These are phyloP conservation scores for Butorides virescens DNA, from an alignment of 2,113 vertebrate genomes.

Conservation along the genomic window DNA sequence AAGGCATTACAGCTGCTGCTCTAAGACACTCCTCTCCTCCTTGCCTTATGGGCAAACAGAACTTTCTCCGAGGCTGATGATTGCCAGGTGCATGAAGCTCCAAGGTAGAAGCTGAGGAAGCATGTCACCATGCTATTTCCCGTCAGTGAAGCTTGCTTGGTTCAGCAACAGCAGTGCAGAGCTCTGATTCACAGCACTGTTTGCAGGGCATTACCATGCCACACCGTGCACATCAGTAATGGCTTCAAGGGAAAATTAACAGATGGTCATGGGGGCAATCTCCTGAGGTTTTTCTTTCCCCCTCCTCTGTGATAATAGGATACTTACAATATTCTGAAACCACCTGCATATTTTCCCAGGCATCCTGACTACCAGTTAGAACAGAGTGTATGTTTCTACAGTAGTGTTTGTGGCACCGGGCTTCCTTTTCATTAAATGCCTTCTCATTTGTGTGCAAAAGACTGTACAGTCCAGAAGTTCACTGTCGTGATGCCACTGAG, in stretches of 20 bases:
- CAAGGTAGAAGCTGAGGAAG: neutral
- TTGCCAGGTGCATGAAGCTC: neutral
- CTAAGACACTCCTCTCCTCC: neutral
- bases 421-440: neutral
- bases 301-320: neutral
- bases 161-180: neutral
- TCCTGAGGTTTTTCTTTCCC: neutral
- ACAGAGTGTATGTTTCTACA: neutral
- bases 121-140: neutral
- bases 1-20: neutral
- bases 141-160: neutral
- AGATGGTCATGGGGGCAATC: neutral
- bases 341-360: constrained; percentile 44
- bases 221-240: neutral
- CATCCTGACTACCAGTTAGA: neutral
- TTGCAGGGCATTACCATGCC: neutral
- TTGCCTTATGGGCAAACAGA: neutral
- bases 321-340: neutral
- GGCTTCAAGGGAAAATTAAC: constrained; percentile 22
- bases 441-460: neutral
- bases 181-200: neutral
- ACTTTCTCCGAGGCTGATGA: neutral
- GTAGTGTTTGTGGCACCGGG: neutral
- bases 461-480: neutral
- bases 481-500: neutral